Base-by-base conservation (phyloP, 2,888 invertebrate species). In the Rhagonycha lutea region DNA sequence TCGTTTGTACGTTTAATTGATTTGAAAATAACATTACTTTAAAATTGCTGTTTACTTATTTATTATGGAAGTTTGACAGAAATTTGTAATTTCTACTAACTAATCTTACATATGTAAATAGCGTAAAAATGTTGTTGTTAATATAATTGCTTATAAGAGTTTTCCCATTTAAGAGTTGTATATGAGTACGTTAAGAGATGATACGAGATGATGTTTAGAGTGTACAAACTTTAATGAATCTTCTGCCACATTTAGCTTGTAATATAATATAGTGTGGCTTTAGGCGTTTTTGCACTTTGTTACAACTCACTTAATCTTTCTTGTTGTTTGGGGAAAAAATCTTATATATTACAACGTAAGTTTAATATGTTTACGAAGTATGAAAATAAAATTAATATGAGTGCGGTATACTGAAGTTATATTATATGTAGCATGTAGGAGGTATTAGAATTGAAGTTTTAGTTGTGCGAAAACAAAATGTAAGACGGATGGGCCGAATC, bases 401-500 rank as follows among this genome's bases (percentile, higher is more conserved):
- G 18, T 65, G 65, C 63, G 24, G 69, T 69, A 70, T 70, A 76
- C 23, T 24, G 29, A 67, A 14, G 65, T 60, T 61, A 68, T 18
- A 18, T 18, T 18, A 18, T 18, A 18, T 67, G 47, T 63, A 71
- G 67, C 61, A 70, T 67, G 14, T 70, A 73, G 68, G 63, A 78
- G 72, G 77, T 77, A 74, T 69, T 69, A 62, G 71, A 65, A 62
- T 70, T 32, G 73, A 65, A 62, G 73, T 77, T 71, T 74, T 77
- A 72, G 74, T 79, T 79, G 82, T 80, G 82, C 81, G 83, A 83
- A 81, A 83, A 83, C 84, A 84, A 84, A 83, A 83, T 81, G 81
- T 82, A 84, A 84, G 84, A 84, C 83, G 83, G 82, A 84, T 84
- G 82, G 83, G 80, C 81, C 78, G 82, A 82, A 69, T 69, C 68